Base-by-base conservation (phyloP, 2,888 invertebrate genomes). In the Cacoxenus indagator region DNA sequence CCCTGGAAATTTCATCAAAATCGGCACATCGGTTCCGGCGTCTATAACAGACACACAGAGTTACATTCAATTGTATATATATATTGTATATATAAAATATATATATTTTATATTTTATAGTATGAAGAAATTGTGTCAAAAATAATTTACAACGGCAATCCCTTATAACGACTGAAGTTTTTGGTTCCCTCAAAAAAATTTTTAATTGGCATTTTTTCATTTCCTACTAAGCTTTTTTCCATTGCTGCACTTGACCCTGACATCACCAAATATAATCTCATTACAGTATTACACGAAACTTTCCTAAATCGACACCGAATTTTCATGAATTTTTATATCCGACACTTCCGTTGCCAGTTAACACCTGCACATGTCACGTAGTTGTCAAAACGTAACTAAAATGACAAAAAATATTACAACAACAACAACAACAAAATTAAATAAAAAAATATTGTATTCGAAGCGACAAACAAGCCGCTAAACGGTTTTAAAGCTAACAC, bases 281-380 rank as follows among this genome's bases (percentile, higher is more conserved):
- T 37, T 37, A 37, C 37, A 37, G 14, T 37, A 37, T 37, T 37
- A 37, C 37, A 37, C n/a, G n/a, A n/a, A n/a, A 37, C 37, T 37
- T 37, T 14, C 37, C 37, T 8, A 11, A 37, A 14, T 14, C 37
- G 37, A 37, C 8, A 37, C 61, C 37, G 51, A 64, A 22, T 62
- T 43, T 29, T 62, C 61, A 54, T 48, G 65, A 59, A 11, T 37
- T 31, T 37, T 37, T 37, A 37, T 43, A 62, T 62, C 24, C 43
- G 4, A n/a, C 27, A 62, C 61, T 62, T 62, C 61, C 61, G 61
- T 62, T 45, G 61, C 43, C 45, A 37, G 45, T 62, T 45, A 76
- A 78, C 81, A 78, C 78, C 81, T 78, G 78, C 74, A 65, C 69
- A 68, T 72, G 78, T 83, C 80, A 83, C 83, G 80, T 81, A 77